Evolutionary conservation across 2,797 vertebrate species (phyloP).

Genomic region (Pseudotriccus pelzelni): DNA sequence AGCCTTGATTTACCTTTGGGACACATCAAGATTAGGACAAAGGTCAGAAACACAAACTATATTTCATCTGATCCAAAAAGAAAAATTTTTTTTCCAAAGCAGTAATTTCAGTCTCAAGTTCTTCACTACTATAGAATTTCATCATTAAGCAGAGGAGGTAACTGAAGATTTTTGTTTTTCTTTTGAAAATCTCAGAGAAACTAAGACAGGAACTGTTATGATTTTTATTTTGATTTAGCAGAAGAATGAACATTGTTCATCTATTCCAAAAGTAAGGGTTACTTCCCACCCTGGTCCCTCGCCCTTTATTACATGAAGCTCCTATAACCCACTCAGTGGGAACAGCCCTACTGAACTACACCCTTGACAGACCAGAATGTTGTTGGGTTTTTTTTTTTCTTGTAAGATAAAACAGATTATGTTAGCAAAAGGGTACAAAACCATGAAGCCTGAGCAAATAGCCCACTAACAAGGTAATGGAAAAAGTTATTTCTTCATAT

Average conservation of each 20-base stretch:
- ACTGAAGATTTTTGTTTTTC: neutral
- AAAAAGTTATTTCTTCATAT: neutral
- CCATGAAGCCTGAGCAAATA: neutral
- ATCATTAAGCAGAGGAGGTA: neutral
- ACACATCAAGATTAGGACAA: neutral
- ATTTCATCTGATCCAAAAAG: neutral
- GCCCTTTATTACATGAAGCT: neutral
- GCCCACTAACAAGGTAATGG: neutral
- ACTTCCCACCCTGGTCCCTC: rapidly evolving
- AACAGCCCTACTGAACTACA: neutral
- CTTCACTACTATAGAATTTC: neutral
- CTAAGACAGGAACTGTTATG: neutral
- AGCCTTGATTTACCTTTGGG: neutral
- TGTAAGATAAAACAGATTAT: neutral
- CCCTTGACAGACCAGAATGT: neutral
- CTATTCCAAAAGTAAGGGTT: neutral
- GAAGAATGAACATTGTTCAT: neutral
- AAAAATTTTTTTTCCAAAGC: neutral
- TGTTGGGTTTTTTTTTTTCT: neutral
- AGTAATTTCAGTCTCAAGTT: neutral
- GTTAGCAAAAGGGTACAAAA: neutral
- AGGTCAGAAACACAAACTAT: neutral
- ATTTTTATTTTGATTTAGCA: neutral
- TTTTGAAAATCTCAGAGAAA: neutral
- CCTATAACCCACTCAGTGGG: neutral